phyloP scores from a whole-genome alignment of 2,888 invertebrate genomes.

The Drosophila kambysellisi region DNA sequence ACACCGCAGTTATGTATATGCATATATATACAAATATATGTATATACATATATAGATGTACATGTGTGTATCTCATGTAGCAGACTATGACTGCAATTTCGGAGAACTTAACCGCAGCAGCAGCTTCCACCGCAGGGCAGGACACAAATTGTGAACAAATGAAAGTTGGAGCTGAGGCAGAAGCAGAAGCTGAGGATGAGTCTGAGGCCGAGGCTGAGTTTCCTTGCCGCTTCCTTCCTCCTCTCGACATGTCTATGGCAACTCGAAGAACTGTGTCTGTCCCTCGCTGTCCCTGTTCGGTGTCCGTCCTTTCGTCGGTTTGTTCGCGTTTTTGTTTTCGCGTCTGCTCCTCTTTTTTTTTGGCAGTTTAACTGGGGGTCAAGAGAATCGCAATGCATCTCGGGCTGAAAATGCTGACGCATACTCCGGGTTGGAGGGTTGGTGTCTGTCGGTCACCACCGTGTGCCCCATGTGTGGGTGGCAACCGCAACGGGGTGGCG shows the following conservation, averaged over 20 bases:
- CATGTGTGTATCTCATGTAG: slow-evolving; percentile 45
- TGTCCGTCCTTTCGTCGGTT: slow-evolving; percentile 14
- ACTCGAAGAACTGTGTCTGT: slow-evolving; percentile 1
- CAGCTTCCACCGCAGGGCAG: slow-evolving; percentile 72
- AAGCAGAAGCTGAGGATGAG: slow-evolving; percentile 46
- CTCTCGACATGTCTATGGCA: slow-evolving; percentile 51
- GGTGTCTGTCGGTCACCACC: slow-evolving; percentile 44
- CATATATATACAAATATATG: not conserved
- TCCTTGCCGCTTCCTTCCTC: slow-evolving; percentile 3
- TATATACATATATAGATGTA: slow-evolving; percentile 1
- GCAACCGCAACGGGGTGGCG: not conserved
- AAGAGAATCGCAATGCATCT: slow-evolving; percentile 71
- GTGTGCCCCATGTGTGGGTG: slow-evolving; percentile 50
- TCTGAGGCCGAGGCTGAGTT: slow-evolving; percentile 27
- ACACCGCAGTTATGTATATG: slow-evolving; percentile 14
- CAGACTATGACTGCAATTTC: slow-evolving; percentile 76
- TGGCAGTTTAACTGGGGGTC: slow-evolving; percentile 75
- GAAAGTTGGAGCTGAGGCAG: slow-evolving; percentile 70
- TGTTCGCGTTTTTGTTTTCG: slow-evolving; percentile 44
- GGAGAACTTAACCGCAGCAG: slow-evolving; percentile 75
- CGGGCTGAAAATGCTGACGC: slow-evolving; percentile 57
- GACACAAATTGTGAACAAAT: slow-evolving; percentile 78
- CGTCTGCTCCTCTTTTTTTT: slow-evolving; percentile 48
- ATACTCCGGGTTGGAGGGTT: slow-evolving; percentile 19
- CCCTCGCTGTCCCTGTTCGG: not conserved